Conservation (phyloP, 2,888 invertebrate genomes). For the Himalopsyche anomala region DNA sequence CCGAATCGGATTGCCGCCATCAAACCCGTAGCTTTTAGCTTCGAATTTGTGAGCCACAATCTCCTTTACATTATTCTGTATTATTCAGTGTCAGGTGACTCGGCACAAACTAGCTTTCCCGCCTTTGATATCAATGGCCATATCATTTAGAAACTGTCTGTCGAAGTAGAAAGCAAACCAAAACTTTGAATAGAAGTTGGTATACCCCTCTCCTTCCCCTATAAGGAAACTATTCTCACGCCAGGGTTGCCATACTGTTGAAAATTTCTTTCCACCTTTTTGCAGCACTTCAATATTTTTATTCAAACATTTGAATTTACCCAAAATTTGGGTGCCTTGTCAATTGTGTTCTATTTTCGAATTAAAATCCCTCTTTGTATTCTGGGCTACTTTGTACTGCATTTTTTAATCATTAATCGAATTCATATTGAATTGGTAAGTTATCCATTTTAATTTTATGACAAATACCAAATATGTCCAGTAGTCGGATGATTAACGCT, state of each 20-base stretch:
- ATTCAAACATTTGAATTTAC: too few relatives aligned
- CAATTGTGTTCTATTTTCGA: too few relatives aligned
- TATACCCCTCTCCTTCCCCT: background rate
- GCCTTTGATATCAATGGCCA: slow-evolving; percentile 24
- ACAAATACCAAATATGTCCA: too few relatives aligned
- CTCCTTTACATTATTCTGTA: background rate
- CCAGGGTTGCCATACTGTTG: background rate
- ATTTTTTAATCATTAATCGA: too few relatives aligned
- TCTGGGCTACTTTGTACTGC: too few relatives aligned
- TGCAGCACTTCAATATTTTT: too few relatives aligned
- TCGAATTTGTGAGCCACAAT: slow-evolving; percentile 16
- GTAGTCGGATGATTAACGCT: too few relatives aligned
- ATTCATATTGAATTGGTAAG: too few relatives aligned
- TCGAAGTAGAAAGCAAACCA: slow-evolving; percentile 1
- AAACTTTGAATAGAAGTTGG: slow-evolving; percentile 15
- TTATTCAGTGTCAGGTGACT: slow-evolving; percentile 14
- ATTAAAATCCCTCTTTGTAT: too few relatives aligned
- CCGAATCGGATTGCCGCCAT: slow-evolving; percentile 29
- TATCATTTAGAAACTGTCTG: slow-evolving; percentile 34
- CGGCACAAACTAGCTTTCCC: slow-evolving; percentile 14
- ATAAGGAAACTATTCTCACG: background rate
- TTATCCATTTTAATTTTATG: too few relatives aligned
- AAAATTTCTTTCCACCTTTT: too few relatives aligned
- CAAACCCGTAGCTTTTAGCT: slow-evolving; percentile 3
- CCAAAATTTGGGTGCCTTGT: too few relatives aligned